Evolutionary conservation across 2,888 invertebrate species (phyloP), one percentile per base, ranked within the genome.

Genomic region (Adelphocoris suturalis): DNA sequence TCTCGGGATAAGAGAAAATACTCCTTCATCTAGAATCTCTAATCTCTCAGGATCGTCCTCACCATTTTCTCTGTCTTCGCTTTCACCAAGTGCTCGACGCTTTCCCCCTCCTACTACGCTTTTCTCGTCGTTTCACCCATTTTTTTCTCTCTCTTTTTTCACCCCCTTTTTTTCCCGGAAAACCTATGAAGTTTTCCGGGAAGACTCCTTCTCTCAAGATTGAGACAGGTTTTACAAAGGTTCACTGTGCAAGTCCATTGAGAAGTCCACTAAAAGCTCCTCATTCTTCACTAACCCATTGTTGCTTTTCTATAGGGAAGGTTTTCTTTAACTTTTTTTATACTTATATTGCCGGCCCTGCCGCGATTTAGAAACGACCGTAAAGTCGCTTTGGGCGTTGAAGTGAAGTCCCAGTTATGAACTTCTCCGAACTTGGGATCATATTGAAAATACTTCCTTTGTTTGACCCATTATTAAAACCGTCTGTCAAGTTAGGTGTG

Each of bases 101-200:
- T 68, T 68, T 68, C 27, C 16, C 14, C 57, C 19, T n/a, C 19
- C n/a, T 57, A 57, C 5, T 57, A 5, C 52, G 14, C 61, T 61
- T 19, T 19, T 61, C 61, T 3, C n/a, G 11, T 52, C 23, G 2
- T 68, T n/a, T n/a, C n/a, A 2, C 57, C 11, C 68, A 4, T 23
- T 68, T 68, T 61, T 9, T 3, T 23, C 68, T 27, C n/a, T n/a
- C n/a, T n/a, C n/a, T n/a, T n/a, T n/a, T n/a, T n/a, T n/a, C n/a
- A n/a, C n/a, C n/a, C 19, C 23, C 19, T 23, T 19, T 7, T 23
- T n/a, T 19, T 0, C 11, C 0, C 11, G 11, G 23, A 7, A 68
- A 68, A 68, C 68, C 68, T 68, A 68, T 68, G 68, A 68, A 68
- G 68, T 68, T 68, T 23, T 68, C 68, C 68, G 68, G 23, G 68